These are phyloP conservation scores for Typhlichthys eigenmanni DNA, from an alignment of 2,797 vertebrate species.

Conservation along the genomic window DNA sequence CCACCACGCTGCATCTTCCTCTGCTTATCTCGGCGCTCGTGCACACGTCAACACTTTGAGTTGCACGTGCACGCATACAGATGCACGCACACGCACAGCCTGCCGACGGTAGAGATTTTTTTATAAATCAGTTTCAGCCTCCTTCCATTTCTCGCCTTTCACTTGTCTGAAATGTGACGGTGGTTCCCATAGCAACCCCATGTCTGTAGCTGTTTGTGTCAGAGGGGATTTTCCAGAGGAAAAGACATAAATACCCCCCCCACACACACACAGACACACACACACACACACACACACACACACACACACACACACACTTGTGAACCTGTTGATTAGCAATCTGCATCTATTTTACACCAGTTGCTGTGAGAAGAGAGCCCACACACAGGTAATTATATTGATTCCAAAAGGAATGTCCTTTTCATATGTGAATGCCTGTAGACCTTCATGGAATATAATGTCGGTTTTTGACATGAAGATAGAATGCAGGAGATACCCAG, in stretches of 20 bases:
- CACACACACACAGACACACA: not conserved
- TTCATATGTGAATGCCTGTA: too few relatives aligned
- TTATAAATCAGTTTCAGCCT: conserved; percentile 22
- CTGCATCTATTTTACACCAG: conserved; percentile 39
- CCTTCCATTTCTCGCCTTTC: conserved; percentile 27
- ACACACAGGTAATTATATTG: conserved; percentile 47
- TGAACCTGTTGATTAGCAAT: conserved; percentile 58
- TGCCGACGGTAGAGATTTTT: not conserved
- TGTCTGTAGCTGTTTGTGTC: conserved; percentile 30
- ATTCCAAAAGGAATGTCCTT: conserved; percentile 28
- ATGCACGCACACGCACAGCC: conserved; percentile 1
- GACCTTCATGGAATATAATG: not conserved
- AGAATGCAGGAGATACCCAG: not conserved
- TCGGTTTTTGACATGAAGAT: not conserved
- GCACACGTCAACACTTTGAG: conserved; percentile 29
- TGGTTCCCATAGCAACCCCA: conserved; percentile 67
- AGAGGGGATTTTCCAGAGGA: conserved; percentile 55
- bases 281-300: conserved; percentile 7
- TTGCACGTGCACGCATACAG: not conserved
- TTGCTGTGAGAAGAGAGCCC: conserved; percentile 34
- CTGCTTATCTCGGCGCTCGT: conserved; percentile 39
- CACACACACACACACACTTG: conserved; percentile 5
- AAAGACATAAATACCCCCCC: conserved; percentile 28
- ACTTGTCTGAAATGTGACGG: conserved; percentile 48
- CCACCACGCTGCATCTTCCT: conserved; percentile 23